Evolutionary conservation across 2,888 invertebrate species (phyloP).

Genomic region (Campoletis raptor): DNA sequence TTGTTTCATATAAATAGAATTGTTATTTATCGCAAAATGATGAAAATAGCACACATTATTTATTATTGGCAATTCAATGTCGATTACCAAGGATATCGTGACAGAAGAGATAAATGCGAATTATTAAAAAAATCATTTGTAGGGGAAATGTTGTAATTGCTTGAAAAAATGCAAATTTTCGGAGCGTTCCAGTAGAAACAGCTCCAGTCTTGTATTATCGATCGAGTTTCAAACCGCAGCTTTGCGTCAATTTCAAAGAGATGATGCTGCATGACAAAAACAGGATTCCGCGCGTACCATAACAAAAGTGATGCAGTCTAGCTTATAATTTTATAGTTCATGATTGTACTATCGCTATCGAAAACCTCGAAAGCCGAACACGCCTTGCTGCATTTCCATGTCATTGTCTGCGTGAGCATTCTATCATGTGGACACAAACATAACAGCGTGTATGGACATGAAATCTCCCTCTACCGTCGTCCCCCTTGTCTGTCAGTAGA

Average conservation of each 20-base stretch:
- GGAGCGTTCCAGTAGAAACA: not conserved
- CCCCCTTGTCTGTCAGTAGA: constrained; percentile 5
- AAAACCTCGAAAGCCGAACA: constrained; percentile 57
- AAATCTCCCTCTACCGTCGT: constrained; percentile 2
- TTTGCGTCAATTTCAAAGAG: not conserved
- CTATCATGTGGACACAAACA: constrained; percentile 15
- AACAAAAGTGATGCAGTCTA: constrained; percentile 17
- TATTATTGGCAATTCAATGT: no score
- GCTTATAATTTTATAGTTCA: constrained; percentile 26
- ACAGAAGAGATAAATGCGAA: no score
- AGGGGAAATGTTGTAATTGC: no score
- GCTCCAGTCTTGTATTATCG: not conserved
- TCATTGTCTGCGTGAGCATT: constrained; percentile 6
- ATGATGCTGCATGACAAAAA: constrained; percentile 21
- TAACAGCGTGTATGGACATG: not conserved
- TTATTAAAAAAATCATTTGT: no score
- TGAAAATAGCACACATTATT: no score
- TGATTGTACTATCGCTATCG: constrained; percentile 25
- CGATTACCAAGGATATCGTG: no score
- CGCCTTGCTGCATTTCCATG: constrained; percentile 67
- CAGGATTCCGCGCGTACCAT: constrained; percentile 6
- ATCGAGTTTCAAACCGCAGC: not conserved
- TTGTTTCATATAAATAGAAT: no score
- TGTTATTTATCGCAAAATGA: no score
- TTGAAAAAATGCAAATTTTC: no score